Evolutionary conservation across 2,888 invertebrate genomes (phyloP).

Genomic region (Craniophora ligustri): DNA sequence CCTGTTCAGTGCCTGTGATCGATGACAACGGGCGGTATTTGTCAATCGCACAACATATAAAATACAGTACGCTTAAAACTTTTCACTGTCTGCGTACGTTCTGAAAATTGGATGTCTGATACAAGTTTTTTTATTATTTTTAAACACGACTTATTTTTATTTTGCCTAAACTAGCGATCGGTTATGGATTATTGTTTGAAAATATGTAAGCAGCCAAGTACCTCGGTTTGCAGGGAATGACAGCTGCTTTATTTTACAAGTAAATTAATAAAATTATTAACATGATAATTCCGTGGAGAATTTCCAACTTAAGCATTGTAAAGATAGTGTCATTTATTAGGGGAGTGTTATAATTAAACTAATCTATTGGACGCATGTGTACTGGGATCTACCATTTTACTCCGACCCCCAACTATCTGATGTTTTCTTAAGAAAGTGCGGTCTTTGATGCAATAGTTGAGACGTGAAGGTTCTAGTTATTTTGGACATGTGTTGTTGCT

Average conservation of each 20-base stretch:
- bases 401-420: constrained; percentile 51
- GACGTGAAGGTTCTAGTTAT: constrained; percentile 62
- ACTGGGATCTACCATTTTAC: constrained; percentile 63
- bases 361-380: constrained; percentile 75
- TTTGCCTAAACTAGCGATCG: neutral
- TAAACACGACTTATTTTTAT: constrained; percentile 2
- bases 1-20: constrained; percentile 73
- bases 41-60: constrained; percentile 66
- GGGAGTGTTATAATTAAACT: constrained; percentile 76
- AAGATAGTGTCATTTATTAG: constrained; percentile 68
- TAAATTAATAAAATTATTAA: constrained; percentile 33
- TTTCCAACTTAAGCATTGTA: constrained; percentile 55
- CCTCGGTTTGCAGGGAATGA: neutral
- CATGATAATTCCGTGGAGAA: constrained; percentile 27
- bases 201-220: too few species aligned
- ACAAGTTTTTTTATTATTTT: neutral
- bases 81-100: constrained; percentile 34
- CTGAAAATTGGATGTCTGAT: constrained; percentile 13
- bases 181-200: too few species aligned
- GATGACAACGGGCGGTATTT: constrained; percentile 73
- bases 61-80: constrained; percentile 64
- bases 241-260: neutral
- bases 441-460: constrained; percentile 46
- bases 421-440: constrained; percentile 42
- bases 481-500: constrained; percentile 69